phyloP scores from a whole-genome alignment of 2,888 invertebrate species.

The Heteromyza rotundicornis region DNA sequence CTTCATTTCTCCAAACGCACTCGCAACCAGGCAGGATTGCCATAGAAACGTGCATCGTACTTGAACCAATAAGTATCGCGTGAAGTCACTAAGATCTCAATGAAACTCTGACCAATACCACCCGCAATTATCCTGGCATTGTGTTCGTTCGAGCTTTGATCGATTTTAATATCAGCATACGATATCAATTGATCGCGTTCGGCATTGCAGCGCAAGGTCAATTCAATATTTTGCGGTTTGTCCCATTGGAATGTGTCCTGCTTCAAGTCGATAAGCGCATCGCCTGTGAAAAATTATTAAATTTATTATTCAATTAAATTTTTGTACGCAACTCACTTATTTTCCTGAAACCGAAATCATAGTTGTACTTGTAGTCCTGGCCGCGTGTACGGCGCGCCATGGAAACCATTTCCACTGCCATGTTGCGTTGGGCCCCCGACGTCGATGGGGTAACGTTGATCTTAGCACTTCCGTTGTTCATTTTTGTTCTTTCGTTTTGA shows the following conservation, averaged over 20 bases:
- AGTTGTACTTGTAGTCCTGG: constrained; percentile 13
- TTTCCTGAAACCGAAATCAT: constrained; percentile 24
- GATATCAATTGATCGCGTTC: constrained; percentile 5
- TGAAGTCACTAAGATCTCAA: constrained; percentile 18
- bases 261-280: constrained; percentile 16
- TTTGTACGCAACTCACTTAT: constrained; percentile 13
- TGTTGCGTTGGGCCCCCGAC: neutral
- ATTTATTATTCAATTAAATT: neutral
- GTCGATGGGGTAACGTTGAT: constrained; percentile 13
- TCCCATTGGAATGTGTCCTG: constrained; percentile 14
- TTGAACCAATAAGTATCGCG: constrained; percentile 22
- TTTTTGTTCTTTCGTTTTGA: constrained; percentile 9
- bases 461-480: constrained; percentile 15
- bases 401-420: neutral
- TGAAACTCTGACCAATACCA: constrained; percentile 19
- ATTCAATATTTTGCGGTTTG: constrained; percentile 21
- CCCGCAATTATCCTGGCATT: constrained; percentile 18
- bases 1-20: neutral
- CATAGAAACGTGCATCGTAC: constrained; percentile 22
- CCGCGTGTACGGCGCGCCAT: neutral
- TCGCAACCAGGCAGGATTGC: neutral
- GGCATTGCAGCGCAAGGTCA: constrained; percentile 11
- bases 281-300: constrained; percentile 11
- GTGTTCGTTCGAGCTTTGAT: constrained; percentile 20
- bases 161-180: constrained; percentile 18